phyloP scores from a whole-genome alignment of 2,797 vertebrate genomes.

The Myotis myotis region DNA sequence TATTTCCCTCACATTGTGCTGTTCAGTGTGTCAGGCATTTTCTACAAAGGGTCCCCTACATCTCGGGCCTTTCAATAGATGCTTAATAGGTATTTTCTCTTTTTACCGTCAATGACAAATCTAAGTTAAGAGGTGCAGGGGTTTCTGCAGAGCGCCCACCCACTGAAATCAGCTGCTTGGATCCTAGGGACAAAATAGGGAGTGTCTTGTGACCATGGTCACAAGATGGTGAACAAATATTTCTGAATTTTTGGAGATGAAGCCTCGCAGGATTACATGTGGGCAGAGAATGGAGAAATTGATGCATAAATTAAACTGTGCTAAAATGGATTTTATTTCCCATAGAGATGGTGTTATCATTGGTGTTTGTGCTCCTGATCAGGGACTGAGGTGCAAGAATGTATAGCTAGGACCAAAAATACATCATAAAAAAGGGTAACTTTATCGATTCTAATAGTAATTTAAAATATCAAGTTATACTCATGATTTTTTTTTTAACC shows the following conservation, averaged over 20 bases:
- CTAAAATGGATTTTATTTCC: neutral
- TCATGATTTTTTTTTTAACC: constrained; percentile 3
- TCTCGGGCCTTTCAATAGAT: neutral
- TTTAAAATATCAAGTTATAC: constrained; percentile 49
- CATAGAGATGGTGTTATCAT: neutral
- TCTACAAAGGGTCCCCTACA: neutral
- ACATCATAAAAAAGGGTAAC: constrained; percentile 32
- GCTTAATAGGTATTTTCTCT: neutral
- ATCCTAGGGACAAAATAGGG: neutral
- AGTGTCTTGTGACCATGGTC: neutral
- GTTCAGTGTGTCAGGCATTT: neutral
- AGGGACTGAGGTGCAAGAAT: neutral
- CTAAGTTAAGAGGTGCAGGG: neutral
- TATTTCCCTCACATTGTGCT: neutral
- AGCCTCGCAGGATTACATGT: neutral
- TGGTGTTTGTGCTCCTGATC: constrained; percentile 26
- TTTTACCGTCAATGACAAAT: neutral
- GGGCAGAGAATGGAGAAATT: neutral
- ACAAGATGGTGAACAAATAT: neutral
- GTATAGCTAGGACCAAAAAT: neutral
- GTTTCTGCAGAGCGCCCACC: neutral
- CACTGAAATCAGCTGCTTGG: neutral
- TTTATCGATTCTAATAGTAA: neutral
- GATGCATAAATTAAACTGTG: neutral
- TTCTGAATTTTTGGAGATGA: constrained; percentile 7